phyloP scores from a whole-genome alignment of 1,140 invertebrate species.

The Elysia chlorotica region DNA sequence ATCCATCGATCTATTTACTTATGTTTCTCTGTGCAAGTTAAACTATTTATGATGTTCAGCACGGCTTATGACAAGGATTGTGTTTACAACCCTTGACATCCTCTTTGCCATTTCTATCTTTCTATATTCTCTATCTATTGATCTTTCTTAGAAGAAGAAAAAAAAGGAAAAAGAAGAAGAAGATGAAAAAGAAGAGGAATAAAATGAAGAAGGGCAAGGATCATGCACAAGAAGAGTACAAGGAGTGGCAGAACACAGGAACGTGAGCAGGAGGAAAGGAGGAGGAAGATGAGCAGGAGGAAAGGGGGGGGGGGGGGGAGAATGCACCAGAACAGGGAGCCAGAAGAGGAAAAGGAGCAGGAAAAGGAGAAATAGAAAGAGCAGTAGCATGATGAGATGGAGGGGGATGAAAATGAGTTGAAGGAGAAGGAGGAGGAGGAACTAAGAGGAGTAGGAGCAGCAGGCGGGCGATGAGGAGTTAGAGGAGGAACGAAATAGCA shows the following conservation, averaged over 20 bases:
- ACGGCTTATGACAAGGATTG: conserved; percentile 52
- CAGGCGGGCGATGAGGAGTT: neutral
- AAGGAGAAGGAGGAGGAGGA: neutral
- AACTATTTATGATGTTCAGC: no score
- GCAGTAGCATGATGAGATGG: neutral
- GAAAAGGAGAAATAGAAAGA: neutral
- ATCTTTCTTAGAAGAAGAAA: neutral
- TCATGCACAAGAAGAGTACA: neutral
- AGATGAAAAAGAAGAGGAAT: neutral
- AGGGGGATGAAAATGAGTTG: neutral
- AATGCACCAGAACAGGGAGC: neutral
- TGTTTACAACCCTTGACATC: neutral
- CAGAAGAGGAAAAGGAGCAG: neutral
- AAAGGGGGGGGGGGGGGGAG: neutral
- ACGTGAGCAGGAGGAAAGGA: neutral
- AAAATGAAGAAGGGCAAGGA: neutral
- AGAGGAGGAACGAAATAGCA: neutral
- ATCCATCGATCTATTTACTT: conserved; percentile 77
- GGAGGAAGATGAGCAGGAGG: neutral
- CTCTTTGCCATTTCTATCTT: neutral
- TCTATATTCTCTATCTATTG: neutral
- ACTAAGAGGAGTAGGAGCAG: neutral
- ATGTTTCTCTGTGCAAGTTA: no score
- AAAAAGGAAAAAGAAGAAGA: neutral
- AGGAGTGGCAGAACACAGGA: neutral